Percentiles rank a stretch among this genome's conserved stretches.
These are phyloP conservation scores for Manduca sexta DNA, from an alignment of 1,140 invertebrate species.

Conservation along the genomic window DNA sequence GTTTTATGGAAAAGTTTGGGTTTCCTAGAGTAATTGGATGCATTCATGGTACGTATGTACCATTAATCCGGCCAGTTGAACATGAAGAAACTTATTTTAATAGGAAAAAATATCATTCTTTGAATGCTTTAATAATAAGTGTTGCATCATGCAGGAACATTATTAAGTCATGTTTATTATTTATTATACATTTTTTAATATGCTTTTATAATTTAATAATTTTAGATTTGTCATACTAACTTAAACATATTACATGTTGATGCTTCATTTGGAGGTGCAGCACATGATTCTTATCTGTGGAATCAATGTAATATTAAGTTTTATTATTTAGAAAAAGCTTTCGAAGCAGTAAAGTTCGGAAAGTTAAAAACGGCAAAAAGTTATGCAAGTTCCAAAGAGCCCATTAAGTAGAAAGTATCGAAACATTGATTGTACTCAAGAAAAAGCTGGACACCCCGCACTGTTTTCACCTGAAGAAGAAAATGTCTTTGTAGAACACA, in stretches of 20 bases:
- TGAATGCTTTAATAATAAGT: constrained; percentile 27
- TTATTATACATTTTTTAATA: too few species aligned
- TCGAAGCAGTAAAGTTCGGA: too few species aligned
- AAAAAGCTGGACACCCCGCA: too few species aligned
- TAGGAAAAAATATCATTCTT: constrained; percentile 22
- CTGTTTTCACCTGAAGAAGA: too few species aligned
- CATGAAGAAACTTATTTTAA: constrained; percentile 26
- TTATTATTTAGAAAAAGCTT: background rate
- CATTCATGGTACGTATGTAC: constrained; percentile 34
- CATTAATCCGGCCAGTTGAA: constrained; percentile 17
- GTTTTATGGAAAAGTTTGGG: constrained; percentile 22
- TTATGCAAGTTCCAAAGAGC: too few species aligned
- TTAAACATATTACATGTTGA: constrained; percentile 12
- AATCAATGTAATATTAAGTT: constrained; percentile 5
- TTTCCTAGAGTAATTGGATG: constrained; percentile 33
- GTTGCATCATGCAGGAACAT: background rate
- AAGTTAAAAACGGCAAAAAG: too few species aligned
- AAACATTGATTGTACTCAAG: too few species aligned
- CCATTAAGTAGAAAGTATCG: too few species aligned
- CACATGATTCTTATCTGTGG: constrained; percentile 14
- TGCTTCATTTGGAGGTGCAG: constrained; percentile 11
- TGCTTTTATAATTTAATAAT: background rate
- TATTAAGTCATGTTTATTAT: background rate
- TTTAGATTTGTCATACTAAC: constrained; percentile 13
- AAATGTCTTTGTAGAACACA: too few species aligned